These are phyloP conservation scores for Myotis davidii DNA, from an alignment of 2,113 vertebrate species.

Conservation along the genomic window DNA sequence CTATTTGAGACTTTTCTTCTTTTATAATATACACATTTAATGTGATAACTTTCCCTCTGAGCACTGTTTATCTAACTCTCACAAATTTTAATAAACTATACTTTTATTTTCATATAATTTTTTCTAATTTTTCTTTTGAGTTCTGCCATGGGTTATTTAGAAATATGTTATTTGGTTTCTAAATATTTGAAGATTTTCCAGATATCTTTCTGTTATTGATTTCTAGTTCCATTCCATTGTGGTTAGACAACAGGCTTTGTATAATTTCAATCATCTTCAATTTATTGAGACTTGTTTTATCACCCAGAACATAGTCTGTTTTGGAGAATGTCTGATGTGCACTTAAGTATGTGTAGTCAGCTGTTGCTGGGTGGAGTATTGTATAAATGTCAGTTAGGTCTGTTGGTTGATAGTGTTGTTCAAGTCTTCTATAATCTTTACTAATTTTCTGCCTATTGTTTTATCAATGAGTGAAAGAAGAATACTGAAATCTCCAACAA, in stretches of 20 bases:
- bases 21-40: neutral
- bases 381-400: neutral
- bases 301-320: neutral
- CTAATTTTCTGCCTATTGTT: neutral
- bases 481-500: neutral
- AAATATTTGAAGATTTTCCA: slow-evolving; percentile 22
- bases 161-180: neutral
- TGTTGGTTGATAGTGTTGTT: neutral
- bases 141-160: neutral
- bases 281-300: neutral
- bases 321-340: neutral
- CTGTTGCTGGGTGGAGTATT: neutral
- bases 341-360: neutral
- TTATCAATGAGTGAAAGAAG: neutral
- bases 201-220: slow-evolving; percentile 38
- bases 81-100: neutral
- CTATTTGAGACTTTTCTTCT: neutral
- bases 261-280: slow-evolving; percentile 46
- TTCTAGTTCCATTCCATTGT: neutral
- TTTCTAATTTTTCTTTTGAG: neutral
- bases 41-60: neutral
- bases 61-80: neutral
- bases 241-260: neutral
- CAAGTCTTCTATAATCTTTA: neutral
- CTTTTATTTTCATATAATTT: slow-evolving; percentile 14